Conservation (phyloP, 2,113 vertebrate species). For the Pelobates fuscus region DNA sequence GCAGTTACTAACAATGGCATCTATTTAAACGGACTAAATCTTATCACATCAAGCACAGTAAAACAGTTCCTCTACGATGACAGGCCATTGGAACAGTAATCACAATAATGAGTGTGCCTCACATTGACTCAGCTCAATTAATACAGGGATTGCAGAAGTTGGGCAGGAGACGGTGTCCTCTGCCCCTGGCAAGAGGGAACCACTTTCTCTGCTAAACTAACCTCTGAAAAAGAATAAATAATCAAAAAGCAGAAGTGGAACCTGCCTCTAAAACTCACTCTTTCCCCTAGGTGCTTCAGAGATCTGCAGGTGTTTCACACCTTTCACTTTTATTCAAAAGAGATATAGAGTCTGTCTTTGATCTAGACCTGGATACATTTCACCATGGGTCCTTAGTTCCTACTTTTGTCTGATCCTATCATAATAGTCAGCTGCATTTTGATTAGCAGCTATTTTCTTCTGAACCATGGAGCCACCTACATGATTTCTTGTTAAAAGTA, state of each 20-base stretch:
- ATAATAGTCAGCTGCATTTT: too few species aligned
- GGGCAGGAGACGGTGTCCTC: slow-evolving; percentile 5
- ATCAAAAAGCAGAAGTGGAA: slow-evolving; percentile 48
- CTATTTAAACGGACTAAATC: background rate
- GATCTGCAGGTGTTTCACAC: slow-evolving; percentile 18
- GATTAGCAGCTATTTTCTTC: too few species aligned
- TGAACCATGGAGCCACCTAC: too few species aligned
- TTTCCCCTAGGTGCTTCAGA: slow-evolving; percentile 26
- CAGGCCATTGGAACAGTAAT: slow-evolving; percentile 2
- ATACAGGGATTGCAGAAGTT: slow-evolving; percentile 47
- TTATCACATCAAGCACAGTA: background rate
- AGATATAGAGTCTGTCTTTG: background rate
- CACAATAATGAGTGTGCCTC: slow-evolving; percentile 20
- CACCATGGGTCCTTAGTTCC: background rate
- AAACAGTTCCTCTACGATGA: slow-evolving; percentile 22
- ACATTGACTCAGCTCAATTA: slow-evolving; percentile 39
- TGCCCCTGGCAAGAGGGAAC: slow-evolving; percentile 30
- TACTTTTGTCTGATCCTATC: too few species aligned
- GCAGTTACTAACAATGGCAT: background rate
- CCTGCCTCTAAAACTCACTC: slow-evolving; percentile 25
- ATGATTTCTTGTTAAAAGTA: background rate
- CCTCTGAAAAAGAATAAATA: slow-evolving; percentile 23
- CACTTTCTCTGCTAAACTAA: slow-evolving; percentile 39
- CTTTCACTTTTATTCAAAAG: slow-evolving; percentile 9
- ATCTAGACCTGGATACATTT: background rate